Percentiles rank a stretch among this genome's conserved stretches.
These are phyloP conservation scores for Lasioglossum vierecki DNA, from an alignment of 2,888 invertebrate species.

Conservation along the genomic window DNA sequence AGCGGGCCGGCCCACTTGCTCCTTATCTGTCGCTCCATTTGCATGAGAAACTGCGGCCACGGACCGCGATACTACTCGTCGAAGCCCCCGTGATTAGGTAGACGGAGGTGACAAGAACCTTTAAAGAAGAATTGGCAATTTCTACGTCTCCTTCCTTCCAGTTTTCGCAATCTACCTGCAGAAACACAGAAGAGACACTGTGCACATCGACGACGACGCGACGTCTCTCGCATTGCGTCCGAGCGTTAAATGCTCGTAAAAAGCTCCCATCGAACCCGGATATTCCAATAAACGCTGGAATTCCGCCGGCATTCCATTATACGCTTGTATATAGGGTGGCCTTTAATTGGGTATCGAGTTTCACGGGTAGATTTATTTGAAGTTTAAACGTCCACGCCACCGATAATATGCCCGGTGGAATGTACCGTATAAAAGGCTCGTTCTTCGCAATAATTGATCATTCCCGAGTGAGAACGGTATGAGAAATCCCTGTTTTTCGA, in stretches of 20 bases:
- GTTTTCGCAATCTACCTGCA: background rate
- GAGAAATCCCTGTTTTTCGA: background rate
- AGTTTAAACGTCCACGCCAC: background rate
- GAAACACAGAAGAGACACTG: background rate
- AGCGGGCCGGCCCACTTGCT: slow-evolving; percentile 50
- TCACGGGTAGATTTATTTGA: background rate
- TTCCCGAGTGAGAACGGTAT: background rate
- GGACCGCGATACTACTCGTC: background rate
- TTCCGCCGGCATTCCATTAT: background rate
- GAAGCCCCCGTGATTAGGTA: slow-evolving; percentile 44
- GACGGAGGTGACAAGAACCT: slow-evolving; percentile 7
- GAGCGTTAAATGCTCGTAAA: slow-evolving; percentile 51
- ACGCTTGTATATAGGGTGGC: background rate
- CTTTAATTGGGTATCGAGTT: slow-evolving; percentile 8
- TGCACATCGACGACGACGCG: background rate
- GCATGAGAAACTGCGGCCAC: slow-evolving; percentile 54
- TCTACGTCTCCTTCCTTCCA: background rate
- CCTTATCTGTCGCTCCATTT: slow-evolving; percentile 64
- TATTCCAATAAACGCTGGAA: slow-evolving; percentile 38
- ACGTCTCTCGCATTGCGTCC: slow-evolving; percentile 39
- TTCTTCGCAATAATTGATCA: slow-evolving; percentile 5
- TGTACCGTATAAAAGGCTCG: background rate
- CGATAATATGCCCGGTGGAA: background rate
- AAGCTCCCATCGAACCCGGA: slow-evolving; percentile 10
- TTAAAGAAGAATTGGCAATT: background rate